Percentiles rank a stretch among this genome's conserved stretches.
Conservation (phyloP, 2,797 vertebrate species). For the Amblyopsis hoosieri region DNA sequence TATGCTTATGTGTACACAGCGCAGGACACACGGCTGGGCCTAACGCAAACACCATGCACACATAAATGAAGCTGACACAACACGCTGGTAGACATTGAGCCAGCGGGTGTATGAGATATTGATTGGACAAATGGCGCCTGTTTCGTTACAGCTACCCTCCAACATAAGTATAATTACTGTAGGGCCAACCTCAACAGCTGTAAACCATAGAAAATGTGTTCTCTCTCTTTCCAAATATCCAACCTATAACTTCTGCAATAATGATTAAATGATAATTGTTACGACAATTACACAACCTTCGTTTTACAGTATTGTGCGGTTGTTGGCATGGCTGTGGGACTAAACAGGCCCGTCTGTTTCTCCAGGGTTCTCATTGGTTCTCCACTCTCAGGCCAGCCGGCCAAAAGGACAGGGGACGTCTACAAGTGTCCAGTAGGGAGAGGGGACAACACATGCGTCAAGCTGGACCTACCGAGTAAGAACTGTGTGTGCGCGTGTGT, state of each 20-base stretch:
- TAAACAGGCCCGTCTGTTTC: conserved; percentile 14
- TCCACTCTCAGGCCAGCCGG: conserved; percentile 89
- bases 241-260: conserved; percentile 20
- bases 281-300: conserved; percentile 21
- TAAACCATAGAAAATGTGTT: conserved; percentile 1
- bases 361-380: conserved; percentile 95
- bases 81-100: too few relatives aligned
- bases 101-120: not conserved
- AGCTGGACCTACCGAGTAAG: conserved; percentile 90
- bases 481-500: conserved; percentile 18
- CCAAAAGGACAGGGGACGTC: conserved; percentile 90
- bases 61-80: not conserved
- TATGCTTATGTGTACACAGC: not conserved
- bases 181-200: conserved; percentile 16
- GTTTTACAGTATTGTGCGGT: conserved; percentile 18
- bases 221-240: conserved; percentile 3
- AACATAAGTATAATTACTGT: conserved; percentile 11
- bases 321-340: conserved; percentile 33
- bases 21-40: not conserved
- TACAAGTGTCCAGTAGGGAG: conserved; percentile 91
- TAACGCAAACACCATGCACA: not conserved
- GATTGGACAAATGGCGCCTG: not conserved
- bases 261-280: conserved; percentile 27
- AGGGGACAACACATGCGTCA: conserved; percentile 77
- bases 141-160: not conserved